Evolutionary conservation across 2,113 vertebrate genomes (phyloP).

Genomic region (Eptatretus burgeri): DNA sequence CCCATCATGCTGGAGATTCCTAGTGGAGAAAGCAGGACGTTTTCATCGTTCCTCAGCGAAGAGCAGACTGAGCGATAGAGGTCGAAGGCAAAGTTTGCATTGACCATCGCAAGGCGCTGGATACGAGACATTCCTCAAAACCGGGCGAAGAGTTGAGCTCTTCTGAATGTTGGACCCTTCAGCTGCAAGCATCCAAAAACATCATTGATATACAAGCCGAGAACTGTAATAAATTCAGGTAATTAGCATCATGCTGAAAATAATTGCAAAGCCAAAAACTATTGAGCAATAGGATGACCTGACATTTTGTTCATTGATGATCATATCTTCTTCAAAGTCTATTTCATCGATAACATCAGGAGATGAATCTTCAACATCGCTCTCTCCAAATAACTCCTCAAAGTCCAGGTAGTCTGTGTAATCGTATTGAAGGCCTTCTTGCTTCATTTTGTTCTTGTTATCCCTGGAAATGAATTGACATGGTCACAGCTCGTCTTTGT

Average conservation of each 20-base stretch:
- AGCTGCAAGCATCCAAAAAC: constrained; percentile 14
- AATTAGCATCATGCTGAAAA: no score
- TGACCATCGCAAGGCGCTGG: constrained; percentile 55
- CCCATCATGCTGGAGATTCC: constrained; percentile 79
- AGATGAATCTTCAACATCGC: constrained; percentile 37
- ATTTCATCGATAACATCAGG: constrained; percentile 25
- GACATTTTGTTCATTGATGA: constrained; percentile 4
- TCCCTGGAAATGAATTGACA: no score
- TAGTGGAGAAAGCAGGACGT: constrained; percentile 59
- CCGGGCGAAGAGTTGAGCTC: constrained; percentile 38
- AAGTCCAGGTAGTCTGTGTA: constrained; percentile 41
- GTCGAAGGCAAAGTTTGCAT: constrained; percentile 48
- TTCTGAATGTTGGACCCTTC: constrained; percentile 24
- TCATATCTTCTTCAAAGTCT: constrained; percentile 26
- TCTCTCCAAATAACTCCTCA: constrained; percentile 33
- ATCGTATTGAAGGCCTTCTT: no score
- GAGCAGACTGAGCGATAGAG: constrained; percentile 51
- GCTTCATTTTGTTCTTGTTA: no score
- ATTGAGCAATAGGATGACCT: no score
- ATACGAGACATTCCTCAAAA: constrained; percentile 56
- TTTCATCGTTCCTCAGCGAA: constrained; percentile 28
- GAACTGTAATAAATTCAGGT: no score
- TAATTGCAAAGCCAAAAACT: no score
- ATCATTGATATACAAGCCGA: no score
- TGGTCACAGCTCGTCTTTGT: no score